Conservation (phyloP, 2,888 invertebrate species). For the Oscheius sp. region DNA sequence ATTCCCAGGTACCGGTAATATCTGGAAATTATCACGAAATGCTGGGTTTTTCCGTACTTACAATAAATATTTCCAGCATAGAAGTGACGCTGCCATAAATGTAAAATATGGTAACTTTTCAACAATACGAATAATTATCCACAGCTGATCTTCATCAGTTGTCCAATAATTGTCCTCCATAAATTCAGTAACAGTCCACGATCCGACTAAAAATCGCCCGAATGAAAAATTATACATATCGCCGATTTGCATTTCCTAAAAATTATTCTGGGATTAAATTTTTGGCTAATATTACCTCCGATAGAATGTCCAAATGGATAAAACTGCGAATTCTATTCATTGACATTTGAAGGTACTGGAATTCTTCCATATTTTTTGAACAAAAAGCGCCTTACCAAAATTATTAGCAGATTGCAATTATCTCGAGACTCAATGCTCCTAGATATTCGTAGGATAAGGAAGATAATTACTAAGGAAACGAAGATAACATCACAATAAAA, state of each 20-base stretch:
- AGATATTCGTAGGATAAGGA: too few species aligned
- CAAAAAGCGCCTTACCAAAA: too few species aligned
- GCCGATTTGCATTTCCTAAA: neutral
- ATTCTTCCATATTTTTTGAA: neutral
- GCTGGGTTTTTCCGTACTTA: neutral
- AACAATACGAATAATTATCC: neutral
- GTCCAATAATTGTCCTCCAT: too few species aligned
- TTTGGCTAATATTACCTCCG: neutral
- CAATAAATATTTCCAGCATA: neutral
- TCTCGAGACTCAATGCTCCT: too few species aligned
- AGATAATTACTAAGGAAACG: too few species aligned
- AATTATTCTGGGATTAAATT: neutral
- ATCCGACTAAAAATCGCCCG: neutral
- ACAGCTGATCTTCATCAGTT: neutral
- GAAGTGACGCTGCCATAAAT: neutral
- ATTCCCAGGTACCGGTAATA: too few species aligned
- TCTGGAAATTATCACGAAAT: too few species aligned
- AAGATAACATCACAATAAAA: too few species aligned
- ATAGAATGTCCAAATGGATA: neutral
- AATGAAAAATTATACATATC: neutral
- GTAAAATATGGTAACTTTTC: neutral
- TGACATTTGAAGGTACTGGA: neutral
- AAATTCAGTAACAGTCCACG: neutral
- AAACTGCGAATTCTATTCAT: neutral
- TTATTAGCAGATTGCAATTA: too few species aligned